A percentile compares a stretch with the other conserved stretches of the same genome.
Evolutionary conservation across 2,113 vertebrate species (phyloP).

Genomic region (Centropus bengalensis): DNA sequence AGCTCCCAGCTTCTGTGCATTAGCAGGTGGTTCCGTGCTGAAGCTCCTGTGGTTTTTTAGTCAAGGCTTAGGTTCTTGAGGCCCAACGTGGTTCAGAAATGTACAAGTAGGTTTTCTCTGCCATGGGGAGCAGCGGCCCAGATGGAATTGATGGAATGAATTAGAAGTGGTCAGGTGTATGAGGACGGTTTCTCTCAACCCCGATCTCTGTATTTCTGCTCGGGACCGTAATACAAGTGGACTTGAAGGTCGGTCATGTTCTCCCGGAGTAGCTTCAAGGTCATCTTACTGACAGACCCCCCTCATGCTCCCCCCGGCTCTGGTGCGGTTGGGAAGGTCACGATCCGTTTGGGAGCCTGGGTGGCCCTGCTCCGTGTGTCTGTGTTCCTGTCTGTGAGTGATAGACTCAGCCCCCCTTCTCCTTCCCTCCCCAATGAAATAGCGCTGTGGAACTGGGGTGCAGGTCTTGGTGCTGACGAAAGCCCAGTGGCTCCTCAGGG

Average conservation of each 20-base stretch:
- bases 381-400: constrained; percentile 35
- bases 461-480: constrained; percentile 65
- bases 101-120: not conserved
- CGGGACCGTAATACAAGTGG: not conserved
- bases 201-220: not conserved
- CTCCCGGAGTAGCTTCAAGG: constrained; percentile 15
- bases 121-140: not conserved
- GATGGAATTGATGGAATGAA: not conserved
- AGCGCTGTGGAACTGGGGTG: constrained; percentile 65
- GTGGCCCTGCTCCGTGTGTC: constrained; percentile 24
- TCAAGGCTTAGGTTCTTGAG: not conserved
- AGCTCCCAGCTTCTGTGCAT: not conserved
- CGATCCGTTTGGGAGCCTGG: constrained; percentile 3
- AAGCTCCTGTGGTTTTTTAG: not conserved
- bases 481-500: constrained; percentile 55
- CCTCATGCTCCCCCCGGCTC: not conserved
- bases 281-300: not conserved
- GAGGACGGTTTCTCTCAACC: not conserved
- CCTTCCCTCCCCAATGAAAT: not conserved
- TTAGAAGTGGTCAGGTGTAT: not conserved
- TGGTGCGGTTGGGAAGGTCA: not conserved
- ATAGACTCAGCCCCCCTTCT: constrained; percentile 16
- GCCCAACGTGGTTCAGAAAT: constrained; percentile 36
- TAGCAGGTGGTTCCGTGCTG: not conserved
- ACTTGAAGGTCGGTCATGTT: not conserved